phyloP scores from a whole-genome alignment of 2,888 invertebrate genomes.

The Horisme vitalbata region DNA sequence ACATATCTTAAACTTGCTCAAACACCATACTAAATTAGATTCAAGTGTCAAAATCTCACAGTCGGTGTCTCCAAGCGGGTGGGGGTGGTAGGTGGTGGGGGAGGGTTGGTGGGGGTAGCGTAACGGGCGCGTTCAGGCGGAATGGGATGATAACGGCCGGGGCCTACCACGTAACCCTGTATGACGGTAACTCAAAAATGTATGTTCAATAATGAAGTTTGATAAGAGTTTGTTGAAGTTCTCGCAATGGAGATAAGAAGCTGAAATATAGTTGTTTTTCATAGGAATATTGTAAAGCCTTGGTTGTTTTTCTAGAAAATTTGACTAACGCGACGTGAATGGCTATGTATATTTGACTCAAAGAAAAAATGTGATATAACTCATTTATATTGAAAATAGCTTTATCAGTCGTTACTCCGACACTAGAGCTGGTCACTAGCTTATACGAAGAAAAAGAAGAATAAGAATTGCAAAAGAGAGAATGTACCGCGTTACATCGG shows the following conservation, averaged over 20 bases:
- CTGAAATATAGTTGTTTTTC: background rate
- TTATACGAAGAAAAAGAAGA: no score
- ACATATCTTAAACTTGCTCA: slow-evolving; percentile 32
- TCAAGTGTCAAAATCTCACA: slow-evolving; percentile 77
- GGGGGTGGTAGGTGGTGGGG: slow-evolving; percentile 32
- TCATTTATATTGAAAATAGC: no score
- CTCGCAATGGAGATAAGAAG: slow-evolving; percentile 6
- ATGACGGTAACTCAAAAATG: slow-evolving; percentile 78
- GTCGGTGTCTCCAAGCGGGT: slow-evolving; percentile 55
- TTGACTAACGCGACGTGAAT: no score
- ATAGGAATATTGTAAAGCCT: background rate
- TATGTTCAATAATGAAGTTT: slow-evolving; percentile 72
- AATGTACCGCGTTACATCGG: no score
- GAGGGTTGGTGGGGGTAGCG: slow-evolving; percentile 47
- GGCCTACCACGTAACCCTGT: slow-evolving; percentile 80
- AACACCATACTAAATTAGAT: slow-evolving; percentile 66
- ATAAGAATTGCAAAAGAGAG: no score
- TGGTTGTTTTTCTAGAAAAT: no score
- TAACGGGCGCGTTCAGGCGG: slow-evolving; percentile 80
- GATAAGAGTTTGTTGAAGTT: slow-evolving; percentile 40
- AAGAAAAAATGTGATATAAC: no score
- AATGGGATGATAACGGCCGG: slow-evolving; percentile 81
- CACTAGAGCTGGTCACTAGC: no score
- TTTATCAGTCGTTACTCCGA: no score
- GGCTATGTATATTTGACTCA: no score